Evolutionary conservation across 2,888 invertebrate species (phyloP).

Genomic region (Himalopsyche tibetana): DNA sequence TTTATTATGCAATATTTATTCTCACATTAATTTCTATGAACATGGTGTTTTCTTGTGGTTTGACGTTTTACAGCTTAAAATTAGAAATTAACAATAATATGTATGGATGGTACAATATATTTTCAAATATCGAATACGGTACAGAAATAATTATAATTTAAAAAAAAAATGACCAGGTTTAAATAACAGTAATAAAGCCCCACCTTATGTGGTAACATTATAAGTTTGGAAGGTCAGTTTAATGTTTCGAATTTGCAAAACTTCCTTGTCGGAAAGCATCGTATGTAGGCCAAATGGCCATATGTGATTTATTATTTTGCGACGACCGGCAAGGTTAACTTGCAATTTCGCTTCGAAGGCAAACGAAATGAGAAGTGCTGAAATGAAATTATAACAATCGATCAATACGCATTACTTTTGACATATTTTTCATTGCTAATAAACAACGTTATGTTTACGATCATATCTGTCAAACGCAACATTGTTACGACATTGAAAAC

Average conservation of each 20-base stretch:
- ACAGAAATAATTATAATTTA: too few species aligned
- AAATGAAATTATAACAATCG: constrained; percentile 4
- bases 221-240: constrained; percentile 8
- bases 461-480: too few species aligned
- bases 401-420: neutral
- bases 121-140: too few species aligned
- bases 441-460: too few species aligned
- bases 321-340: neutral
- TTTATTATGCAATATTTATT: too few species aligned
- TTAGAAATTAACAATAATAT: too few species aligned
- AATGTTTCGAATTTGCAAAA: neutral
- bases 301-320: constrained; percentile 14
- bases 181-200: neutral
- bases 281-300: constrained; percentile 8
- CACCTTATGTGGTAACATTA: constrained; percentile 3
- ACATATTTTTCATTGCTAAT: too few species aligned
- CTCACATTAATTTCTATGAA: too few species aligned
- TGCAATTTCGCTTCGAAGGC: constrained; percentile 7
- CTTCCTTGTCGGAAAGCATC: constrained; percentile 8
- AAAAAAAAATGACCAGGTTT: neutral
- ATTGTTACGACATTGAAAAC: too few species aligned
- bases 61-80: too few species aligned
- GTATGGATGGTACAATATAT: too few species aligned
- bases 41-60: too few species aligned
- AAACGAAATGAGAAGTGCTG: constrained; percentile 3